These are phyloP conservation scores for Caranx ignobilis DNA, from an alignment of 2,113 vertebrate genomes.

Conservation along the genomic window DNA sequence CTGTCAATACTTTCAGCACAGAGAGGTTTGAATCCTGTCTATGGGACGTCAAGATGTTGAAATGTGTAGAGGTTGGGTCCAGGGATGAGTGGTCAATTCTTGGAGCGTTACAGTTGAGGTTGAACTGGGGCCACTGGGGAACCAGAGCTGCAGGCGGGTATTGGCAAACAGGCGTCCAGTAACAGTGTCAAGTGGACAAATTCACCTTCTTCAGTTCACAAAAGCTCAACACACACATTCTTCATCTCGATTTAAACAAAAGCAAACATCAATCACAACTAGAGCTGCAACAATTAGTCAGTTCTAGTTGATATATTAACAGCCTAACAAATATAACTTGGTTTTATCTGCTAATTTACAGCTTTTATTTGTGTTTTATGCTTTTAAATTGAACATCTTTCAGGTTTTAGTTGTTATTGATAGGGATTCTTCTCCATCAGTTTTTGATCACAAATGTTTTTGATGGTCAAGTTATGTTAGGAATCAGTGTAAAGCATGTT, in stretches of 20 bases:
- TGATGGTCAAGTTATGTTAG: neutral
- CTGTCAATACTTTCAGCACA: slow-evolving; percentile 47
- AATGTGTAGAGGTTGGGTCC: slow-evolving; percentile 18
- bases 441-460: neutral
- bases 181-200: slow-evolving; percentile 12
- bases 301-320: neutral
- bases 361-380: neutral
- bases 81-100: slow-evolving; percentile 18
- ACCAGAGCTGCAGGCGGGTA: slow-evolving; percentile 19
- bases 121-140: slow-evolving; percentile 25
- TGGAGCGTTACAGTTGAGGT: neutral
- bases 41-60: slow-evolving; percentile 14
- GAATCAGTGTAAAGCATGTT: neutral
- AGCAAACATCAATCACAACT: neutral
- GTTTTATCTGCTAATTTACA: neutral
- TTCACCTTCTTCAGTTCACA: slow-evolving; percentile 23
- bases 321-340: neutral
- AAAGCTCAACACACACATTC: neutral
- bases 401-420: neutral
- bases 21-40: slow-evolving; percentile 51
- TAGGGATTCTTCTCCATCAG: neutral
- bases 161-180: slow-evolving; percentile 30
- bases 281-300: neutral
- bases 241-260: neutral
- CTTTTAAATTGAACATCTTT: neutral